Evolutionary conservation across 2,797 vertebrate genomes (phyloP).

Genomic region (Monodelphis domestica): DNA sequence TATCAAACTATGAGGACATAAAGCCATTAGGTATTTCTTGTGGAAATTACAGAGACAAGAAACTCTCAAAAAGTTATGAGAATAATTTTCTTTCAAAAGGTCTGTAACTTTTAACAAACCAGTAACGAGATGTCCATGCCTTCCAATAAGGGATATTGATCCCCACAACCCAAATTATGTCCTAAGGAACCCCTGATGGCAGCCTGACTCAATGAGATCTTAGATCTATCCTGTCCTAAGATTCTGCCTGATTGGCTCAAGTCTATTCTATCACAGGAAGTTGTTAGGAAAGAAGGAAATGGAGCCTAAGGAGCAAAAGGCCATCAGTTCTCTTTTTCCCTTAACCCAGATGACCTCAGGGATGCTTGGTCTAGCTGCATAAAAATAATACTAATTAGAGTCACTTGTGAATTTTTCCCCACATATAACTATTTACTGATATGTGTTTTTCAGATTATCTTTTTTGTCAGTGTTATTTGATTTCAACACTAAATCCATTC

Average conservation of each 20-base stretch:
- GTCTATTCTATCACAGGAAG: too few species aligned
- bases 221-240: not conserved
- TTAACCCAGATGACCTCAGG: not conserved
- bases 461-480: not conserved
- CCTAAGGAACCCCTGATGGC: not conserved
- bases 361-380: not conserved
- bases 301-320: not conserved
- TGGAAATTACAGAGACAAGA: not conserved
- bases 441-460: too few species aligned
- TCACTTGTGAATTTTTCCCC: not conserved
- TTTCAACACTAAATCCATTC: not conserved
- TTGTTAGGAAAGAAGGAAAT: too few species aligned
- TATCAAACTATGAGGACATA: not conserved
- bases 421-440: not conserved
- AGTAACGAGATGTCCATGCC: not conserved
- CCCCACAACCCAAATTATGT: too few species aligned
- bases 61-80: not conserved
- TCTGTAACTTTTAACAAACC: too few species aligned
- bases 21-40: conserved; percentile 7
- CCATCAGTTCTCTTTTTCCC: not conserved
- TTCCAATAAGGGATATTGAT: not conserved
- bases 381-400: not conserved
- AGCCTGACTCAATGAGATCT: not conserved
- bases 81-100: conserved; percentile 26
- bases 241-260: not conserved